phyloP scores from a whole-genome alignment of 2,113 vertebrate genomes.

The Ciconia boyciana region DNA sequence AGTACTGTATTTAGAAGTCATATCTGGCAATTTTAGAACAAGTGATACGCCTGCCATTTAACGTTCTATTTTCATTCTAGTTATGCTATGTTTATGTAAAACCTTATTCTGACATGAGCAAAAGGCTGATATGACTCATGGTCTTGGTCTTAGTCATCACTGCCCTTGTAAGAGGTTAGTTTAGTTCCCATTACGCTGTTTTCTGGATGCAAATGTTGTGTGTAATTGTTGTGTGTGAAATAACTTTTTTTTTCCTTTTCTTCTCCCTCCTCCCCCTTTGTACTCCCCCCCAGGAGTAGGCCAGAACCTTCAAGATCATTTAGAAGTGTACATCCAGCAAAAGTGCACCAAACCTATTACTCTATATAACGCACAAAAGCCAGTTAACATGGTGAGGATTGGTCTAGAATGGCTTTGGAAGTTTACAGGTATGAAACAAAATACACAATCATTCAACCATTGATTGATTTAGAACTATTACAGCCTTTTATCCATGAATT shows the following conservation, averaged over 20 bases:
- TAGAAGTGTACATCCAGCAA: slow-evolving; percentile 94
- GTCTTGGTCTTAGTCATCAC: neutral
- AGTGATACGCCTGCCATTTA: neutral
- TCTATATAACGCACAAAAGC: slow-evolving; percentile 87
- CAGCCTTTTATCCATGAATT: neutral
- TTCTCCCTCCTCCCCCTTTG: neutral
- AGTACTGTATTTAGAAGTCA: neutral
- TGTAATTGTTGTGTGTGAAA: neutral
- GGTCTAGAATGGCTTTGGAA: slow-evolving; percentile 90
- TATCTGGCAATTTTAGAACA: neutral
- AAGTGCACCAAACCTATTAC: slow-evolving; percentile 89
- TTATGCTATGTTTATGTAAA: neutral
- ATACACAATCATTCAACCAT: neutral
- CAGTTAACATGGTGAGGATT: slow-evolving; percentile 84
- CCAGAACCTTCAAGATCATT: slow-evolving; percentile 94
- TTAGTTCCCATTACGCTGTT: neutral
- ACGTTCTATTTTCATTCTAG: neutral
- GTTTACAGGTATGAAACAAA: slow-evolving; percentile 84
- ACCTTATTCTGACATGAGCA: neutral
- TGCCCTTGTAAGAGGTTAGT: neutral
- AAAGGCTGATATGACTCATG: neutral
- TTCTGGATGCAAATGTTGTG: neutral
- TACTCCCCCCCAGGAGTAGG: slow-evolving; percentile 81
- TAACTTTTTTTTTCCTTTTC: neutral
- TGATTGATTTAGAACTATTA: neutral